These are phyloP conservation scores for Promerops cafer DNA, from an alignment of 2,113 vertebrate genomes.

Conservation along the genomic window DNA sequence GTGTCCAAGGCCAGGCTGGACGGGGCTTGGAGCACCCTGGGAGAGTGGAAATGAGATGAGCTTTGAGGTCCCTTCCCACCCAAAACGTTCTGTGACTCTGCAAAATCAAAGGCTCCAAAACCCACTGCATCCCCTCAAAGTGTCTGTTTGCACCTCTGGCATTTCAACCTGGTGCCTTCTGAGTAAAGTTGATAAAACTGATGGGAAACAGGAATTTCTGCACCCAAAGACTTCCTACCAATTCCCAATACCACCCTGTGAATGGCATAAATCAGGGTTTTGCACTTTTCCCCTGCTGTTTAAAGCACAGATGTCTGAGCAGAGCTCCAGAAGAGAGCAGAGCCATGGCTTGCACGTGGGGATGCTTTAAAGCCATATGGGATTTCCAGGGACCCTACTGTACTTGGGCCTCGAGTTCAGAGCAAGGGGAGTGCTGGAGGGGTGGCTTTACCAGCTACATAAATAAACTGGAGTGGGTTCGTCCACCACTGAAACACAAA, in stretches of 20 bases:
- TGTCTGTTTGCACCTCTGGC: not conserved
- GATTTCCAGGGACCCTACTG: not conserved
- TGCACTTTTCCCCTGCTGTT: not conserved
- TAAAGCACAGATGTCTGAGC: not conserved
- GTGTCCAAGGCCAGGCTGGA: not conserved
- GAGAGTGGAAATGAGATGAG: not conserved
- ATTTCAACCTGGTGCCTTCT: not conserved
- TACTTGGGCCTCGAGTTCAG: not conserved
- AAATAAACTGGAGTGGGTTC: not conserved
- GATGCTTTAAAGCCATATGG: not conserved
- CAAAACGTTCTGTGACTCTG: not conserved
- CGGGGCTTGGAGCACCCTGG: fast-evolving
- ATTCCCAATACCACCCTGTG: fast-evolving
- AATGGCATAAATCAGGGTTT: not conserved
- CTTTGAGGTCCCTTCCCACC: not conserved
- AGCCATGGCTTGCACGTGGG: not conserved
- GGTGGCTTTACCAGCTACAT: not conserved
- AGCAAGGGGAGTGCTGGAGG: not conserved
- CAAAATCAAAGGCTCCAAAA: not conserved
- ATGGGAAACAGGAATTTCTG: not conserved
- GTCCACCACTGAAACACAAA: not conserved
- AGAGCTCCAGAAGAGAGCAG: not conserved
- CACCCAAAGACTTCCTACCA: not conserved
- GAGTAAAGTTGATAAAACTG: not conserved
- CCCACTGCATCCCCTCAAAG: not conserved